Evolutionary conservation across 2,888 invertebrate genomes (phyloP).

Genomic region (Drosophila demipolita): DNA sequence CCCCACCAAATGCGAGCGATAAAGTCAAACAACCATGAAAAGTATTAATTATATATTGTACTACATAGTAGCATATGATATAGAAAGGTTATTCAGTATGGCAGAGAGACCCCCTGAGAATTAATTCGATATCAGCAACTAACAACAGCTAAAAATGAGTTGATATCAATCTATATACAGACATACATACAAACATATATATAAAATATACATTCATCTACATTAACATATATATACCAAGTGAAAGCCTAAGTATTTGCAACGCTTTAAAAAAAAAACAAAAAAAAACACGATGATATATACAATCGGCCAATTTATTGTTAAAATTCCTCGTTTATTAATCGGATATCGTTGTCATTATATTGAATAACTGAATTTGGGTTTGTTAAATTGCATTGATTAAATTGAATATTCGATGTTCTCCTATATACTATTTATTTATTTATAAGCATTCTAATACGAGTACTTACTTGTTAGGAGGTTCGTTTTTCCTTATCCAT

Average conservation of each 20-base stretch:
- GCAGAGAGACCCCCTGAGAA: not conserved
- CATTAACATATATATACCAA: constrained; percentile 5
- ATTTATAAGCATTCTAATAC: constrained; percentile 32
- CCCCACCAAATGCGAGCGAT: constrained; percentile 65
- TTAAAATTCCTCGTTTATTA: constrained; percentile 34
- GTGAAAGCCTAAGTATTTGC: not conserved
- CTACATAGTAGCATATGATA: constrained; percentile 49
- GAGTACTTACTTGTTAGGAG: constrained; percentile 44
- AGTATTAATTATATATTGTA: constrained; percentile 56
- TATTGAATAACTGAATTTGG: constrained; percentile 20
- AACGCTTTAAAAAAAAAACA: not conserved
- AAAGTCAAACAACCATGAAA: constrained; percentile 58
- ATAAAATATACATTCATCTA: constrained; percentile 13
- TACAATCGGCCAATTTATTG: constrained; percentile 31
- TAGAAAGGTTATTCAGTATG: constrained; percentile 21
- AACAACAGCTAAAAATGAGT: constrained; percentile 6
- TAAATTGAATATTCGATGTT: constrained; percentile 33
- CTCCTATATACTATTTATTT: constrained; percentile 12
- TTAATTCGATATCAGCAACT: not conserved
- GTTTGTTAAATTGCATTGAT: constrained; percentile 55
- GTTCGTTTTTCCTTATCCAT: constrained; percentile 36
- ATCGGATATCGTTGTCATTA: constrained; percentile 26
- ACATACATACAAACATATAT: constrained; percentile 13
- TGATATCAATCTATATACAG: constrained; percentile 21
- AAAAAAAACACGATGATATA: not conserved